Evolutionary conservation across 2,797 vertebrate genomes (phyloP).

Genomic region (Dendrocincla tyrannina): DNA sequence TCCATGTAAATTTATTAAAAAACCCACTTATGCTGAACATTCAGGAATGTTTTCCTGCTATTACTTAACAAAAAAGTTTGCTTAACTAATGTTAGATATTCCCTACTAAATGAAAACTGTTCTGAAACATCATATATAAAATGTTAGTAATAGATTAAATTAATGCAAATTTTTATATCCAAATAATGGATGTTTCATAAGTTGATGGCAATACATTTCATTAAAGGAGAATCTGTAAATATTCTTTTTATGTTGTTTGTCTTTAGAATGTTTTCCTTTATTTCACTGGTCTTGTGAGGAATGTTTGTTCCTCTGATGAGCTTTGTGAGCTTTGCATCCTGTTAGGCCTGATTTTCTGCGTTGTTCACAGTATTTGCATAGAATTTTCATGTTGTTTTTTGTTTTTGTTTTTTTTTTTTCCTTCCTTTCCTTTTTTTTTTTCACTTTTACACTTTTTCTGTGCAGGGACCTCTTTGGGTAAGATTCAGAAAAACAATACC

Average conservation of each 20-base stretch:
- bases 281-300: not conserved
- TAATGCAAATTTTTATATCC: not conserved
- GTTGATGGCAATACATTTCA: not conserved
- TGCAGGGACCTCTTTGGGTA: conserved; percentile 56
- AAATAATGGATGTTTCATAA: not conserved
- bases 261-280: not conserved
- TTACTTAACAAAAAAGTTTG: not conserved
- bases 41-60: not conserved
- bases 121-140: not conserved
- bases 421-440: not conserved
- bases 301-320: not conserved
- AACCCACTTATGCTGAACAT: not conserved
- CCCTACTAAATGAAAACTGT: not conserved
- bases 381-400: not conserved
- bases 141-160: not conserved
- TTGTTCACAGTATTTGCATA: not conserved
- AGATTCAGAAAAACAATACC: conserved; percentile 28
- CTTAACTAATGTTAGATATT: not conserved
- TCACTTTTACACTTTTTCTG: not conserved
- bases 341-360: not conserved
- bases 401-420: not conserved
- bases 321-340: not conserved
- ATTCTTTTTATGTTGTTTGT: not conserved
- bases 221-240: not conserved
- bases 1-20: not conserved